These are phyloP conservation scores for Pipistrellus pygmaeus DNA, from an alignment of 2,797 vertebrate genomes.

Conservation along the genomic window DNA sequence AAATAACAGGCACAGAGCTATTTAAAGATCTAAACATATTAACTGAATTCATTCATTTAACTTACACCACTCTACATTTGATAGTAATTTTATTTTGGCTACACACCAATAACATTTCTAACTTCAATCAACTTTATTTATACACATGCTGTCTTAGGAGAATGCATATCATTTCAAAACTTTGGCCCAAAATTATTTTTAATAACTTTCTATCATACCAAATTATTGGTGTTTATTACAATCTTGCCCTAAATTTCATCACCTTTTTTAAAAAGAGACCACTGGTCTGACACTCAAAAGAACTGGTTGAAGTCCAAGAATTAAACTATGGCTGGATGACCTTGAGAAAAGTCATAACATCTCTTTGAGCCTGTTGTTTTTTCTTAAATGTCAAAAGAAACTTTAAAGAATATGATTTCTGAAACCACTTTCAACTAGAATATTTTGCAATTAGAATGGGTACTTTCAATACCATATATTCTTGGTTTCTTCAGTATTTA, in stretches of 20 bases:
- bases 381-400: background rate
- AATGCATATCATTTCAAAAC: conserved; percentile 34
- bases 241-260: conserved; percentile 10
- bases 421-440: conserved; percentile 7
- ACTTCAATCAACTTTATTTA: conserved; percentile 50
- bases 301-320: conserved; percentile 14
- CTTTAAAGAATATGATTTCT: conserved; percentile 36
- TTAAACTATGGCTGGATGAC: background rate
- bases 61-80: conserved; percentile 36
- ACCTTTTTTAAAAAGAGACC: conserved; percentile 17
- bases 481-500: background rate
- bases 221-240: conserved; percentile 51
- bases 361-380: conserved; percentile 28
- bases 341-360: conserved; percentile 31
- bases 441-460: conserved; percentile 14
- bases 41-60: conserved; percentile 54
- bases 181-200: conserved; percentile 27
- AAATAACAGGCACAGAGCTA: background rate
- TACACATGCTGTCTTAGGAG: background rate
- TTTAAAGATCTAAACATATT: conserved; percentile 50
- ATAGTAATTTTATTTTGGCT: conserved; percentile 65
- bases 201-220: background rate
- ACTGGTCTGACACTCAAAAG: background rate
- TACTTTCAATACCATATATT: conserved; percentile 32
- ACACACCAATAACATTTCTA: conserved; percentile 20